These are phyloP conservation scores for Argynnis bischoffii DNA, from an alignment of 2,888 invertebrate genomes.

Conservation along the genomic window DNA sequence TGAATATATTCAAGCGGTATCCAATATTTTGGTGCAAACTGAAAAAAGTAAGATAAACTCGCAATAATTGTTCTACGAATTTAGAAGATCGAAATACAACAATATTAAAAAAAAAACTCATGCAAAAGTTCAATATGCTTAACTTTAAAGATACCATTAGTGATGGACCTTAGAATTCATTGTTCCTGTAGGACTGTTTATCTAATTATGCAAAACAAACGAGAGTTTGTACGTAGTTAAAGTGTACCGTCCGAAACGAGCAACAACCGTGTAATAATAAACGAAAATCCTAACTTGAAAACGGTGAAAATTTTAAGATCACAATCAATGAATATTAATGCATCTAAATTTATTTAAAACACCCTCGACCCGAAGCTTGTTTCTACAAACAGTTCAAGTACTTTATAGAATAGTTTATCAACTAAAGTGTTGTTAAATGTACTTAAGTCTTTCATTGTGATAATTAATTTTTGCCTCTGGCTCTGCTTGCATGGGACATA, in stretches of 20 bases:
- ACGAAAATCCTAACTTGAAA: constrained; percentile 49
- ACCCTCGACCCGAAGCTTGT: constrained; percentile 42
- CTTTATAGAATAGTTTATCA: constrained; percentile 47
- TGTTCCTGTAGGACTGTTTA: constrained; percentile 57
- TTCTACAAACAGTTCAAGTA: constrained; percentile 43
- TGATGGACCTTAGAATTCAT: constrained; percentile 47
- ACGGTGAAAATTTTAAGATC: constrained; percentile 54
- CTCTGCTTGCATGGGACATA: too few relatives aligned
- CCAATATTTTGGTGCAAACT: too few relatives aligned
- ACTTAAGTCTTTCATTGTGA: not conserved
- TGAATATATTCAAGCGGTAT: too few relatives aligned
- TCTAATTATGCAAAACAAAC: constrained; percentile 70
- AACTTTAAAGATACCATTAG: constrained; percentile 2
- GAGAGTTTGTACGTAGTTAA: constrained; percentile 62
- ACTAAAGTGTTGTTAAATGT: constrained; percentile 18
- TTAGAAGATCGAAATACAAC: not conserved
- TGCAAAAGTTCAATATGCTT: not conserved
- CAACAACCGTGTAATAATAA: constrained; percentile 58
- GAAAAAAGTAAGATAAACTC: too few relatives aligned
- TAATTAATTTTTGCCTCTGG: not conserved
- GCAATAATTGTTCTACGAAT: too few relatives aligned
- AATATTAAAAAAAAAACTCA: not conserved
- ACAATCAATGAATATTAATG: constrained; percentile 67
- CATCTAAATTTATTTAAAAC: constrained; percentile 54
- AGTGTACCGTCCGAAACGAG: constrained; percentile 41